These are phyloP conservation scores for Schrankia costaestrigalis DNA, from an alignment of 2,888 invertebrate species.

Conservation along the genomic window DNA sequence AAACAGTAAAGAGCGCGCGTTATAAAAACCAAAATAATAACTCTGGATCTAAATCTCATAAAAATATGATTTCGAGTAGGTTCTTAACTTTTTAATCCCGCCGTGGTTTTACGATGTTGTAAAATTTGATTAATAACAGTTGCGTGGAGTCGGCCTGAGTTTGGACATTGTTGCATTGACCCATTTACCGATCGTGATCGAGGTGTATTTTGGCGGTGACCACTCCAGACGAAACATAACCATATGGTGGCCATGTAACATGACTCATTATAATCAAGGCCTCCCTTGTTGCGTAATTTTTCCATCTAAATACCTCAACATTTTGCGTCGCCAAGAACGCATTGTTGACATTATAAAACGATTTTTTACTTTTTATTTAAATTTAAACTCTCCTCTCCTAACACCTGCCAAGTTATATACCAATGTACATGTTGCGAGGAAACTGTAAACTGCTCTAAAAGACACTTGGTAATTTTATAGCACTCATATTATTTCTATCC, in stretches of 20 bases:
- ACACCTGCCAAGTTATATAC: too few species aligned
- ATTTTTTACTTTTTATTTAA: too few species aligned
- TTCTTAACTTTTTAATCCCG: conserved; percentile 71
- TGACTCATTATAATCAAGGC: conserved; percentile 49
- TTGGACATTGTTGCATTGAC: conserved; percentile 72
- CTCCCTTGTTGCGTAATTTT: conserved; percentile 14
- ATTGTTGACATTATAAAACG: too few species aligned
- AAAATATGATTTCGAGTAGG: conserved; percentile 74
- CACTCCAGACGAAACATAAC: conserved; percentile 65
- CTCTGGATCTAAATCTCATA: conserved; percentile 76
- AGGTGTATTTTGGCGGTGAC: conserved; percentile 62
- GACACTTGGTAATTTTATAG: too few species aligned
- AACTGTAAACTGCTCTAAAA: too few species aligned
- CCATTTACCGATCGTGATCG: conserved; percentile 55
- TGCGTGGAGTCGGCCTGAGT: conserved; percentile 54
- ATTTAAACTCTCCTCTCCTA: too few species aligned
- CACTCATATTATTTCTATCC: too few species aligned
- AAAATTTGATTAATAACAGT: conserved; percentile 76
- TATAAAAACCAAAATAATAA: conserved; percentile 69
- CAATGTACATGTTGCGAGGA: too few species aligned
- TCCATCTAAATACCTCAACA: neutral
- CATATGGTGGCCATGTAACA: conserved; percentile 32
- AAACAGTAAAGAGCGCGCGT: conserved; percentile 54
- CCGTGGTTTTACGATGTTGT: conserved; percentile 71
- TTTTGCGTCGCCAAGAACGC: neutral